Percentiles rank a stretch among this genome's conserved stretches.
Evolutionary conservation across 2,113 vertebrate genomes (phyloP).

Genomic region (Xenopus laevis): DNA sequence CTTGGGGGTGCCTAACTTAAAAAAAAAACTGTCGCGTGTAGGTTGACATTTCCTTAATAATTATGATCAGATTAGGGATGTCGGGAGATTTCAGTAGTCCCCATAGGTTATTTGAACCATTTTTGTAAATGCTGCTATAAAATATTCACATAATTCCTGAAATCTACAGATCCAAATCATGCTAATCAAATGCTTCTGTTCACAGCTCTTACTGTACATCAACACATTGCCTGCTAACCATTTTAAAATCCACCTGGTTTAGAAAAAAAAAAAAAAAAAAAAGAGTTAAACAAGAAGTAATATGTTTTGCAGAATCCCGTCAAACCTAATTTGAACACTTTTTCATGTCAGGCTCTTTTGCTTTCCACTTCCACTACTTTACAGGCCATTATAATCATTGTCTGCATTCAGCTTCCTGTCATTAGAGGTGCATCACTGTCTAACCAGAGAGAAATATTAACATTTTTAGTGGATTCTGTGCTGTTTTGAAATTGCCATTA

Average conservation of each 20-base stretch:
- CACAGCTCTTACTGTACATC: too few relatives aligned
- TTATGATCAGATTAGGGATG: too few relatives aligned
- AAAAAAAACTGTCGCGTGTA: too few relatives aligned
- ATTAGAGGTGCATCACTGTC: conserved; percentile 36
- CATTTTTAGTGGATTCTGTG: conserved; percentile 21
- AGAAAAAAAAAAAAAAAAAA: conserved; percentile 1
- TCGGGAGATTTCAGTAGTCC: too few relatives aligned
- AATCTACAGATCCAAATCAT: too few relatives aligned
- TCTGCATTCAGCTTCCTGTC: conserved; percentile 23
- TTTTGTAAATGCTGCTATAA: too few relatives aligned
- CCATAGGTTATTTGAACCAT: too few relatives aligned
- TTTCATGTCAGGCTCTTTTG: conserved; percentile 26
- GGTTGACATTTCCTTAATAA: too few relatives aligned
- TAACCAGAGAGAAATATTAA: conserved; percentile 29
- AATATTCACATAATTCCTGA: too few relatives aligned
- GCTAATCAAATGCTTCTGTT: too few relatives aligned
- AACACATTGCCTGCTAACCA: neutral
- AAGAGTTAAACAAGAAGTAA: conserved; percentile 22
- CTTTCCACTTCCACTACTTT: conserved; percentile 31
- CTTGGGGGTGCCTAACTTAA: too few relatives aligned
- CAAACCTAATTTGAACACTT: conserved; percentile 25
- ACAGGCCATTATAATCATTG: conserved; percentile 37
- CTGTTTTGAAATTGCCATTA: conserved; percentile 26
- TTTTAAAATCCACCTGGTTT: conserved; percentile 11
- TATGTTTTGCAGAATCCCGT: conserved; percentile 22